A percentile compares a stretch with the other conserved stretches of the same genome.
phyloP scores from a whole-genome alignment of 2,797 vertebrate species.

The Bucorvus abyssinicus region DNA sequence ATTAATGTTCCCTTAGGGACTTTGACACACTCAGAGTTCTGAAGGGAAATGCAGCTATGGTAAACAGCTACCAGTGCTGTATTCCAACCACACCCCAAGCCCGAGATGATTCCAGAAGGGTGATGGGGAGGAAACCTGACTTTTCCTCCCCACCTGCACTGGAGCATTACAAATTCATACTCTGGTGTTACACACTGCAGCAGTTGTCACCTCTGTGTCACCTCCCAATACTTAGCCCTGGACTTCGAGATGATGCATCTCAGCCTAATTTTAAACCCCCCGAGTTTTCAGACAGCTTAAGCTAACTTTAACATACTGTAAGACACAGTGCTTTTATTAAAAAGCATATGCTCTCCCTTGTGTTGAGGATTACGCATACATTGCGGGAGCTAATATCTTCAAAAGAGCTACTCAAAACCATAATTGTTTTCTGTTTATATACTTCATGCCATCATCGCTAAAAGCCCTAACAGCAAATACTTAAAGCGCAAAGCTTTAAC shows the following conservation, averaged over 20 bases:
- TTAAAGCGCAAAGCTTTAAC: not conserved
- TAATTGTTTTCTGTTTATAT: not conserved
- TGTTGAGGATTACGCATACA: not conserved
- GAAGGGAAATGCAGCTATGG: not conserved
- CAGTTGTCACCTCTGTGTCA: not conserved
- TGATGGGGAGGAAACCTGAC: not conserved
- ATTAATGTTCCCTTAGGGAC: not conserved
- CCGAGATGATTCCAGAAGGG: not conserved
- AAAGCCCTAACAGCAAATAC: not conserved
- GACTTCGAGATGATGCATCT: not conserved
- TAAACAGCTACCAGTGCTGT: not conserved
- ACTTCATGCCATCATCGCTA: not conserved
- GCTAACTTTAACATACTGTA: not conserved
- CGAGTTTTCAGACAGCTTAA: not conserved
- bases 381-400: not conserved
- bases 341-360: not conserved
- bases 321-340: not conserved
- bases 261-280: not conserved
- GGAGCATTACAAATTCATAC: too few relatives aligned
- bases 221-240: not conserved
- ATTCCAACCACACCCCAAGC: not conserved
- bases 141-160: not conserved
- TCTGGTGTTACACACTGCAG: not conserved
- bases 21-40: rapidly evolving
- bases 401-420: not conserved